phyloP scores from a whole-genome alignment of 1,140 invertebrate species.

The Temnothorax nylanderi region DNA sequence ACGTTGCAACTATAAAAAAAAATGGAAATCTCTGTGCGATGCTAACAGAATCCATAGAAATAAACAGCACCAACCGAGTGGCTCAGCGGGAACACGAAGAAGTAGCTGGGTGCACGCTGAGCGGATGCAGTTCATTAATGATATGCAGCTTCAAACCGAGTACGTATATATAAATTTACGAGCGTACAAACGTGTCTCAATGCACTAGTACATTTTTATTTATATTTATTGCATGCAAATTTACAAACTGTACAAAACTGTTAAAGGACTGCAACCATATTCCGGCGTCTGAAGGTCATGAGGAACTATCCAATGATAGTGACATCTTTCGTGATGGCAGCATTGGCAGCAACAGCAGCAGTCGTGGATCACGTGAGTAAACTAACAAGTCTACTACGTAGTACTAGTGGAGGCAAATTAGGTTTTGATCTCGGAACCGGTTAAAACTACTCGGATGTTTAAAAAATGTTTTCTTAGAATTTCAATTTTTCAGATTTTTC shows the following conservation, averaged over 20 bases:
- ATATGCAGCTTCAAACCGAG: not conserved
- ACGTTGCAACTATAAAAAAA: not conserved
- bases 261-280: not conserved
- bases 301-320: not conserved
- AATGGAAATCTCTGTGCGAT: not conserved
- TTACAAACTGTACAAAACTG: not conserved
- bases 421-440: too few species aligned
- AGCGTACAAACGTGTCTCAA: not conserved
- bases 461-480: too few species aligned
- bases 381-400: not conserved
- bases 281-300: not conserved
- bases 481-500: too few species aligned
- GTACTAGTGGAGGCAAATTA: too few species aligned
- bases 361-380: not conserved
- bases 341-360: not conserved
- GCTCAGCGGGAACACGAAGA: not conserved
- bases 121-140: not conserved
- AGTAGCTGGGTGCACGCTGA: not conserved
- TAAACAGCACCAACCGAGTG: not conserved
- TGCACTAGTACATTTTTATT: not conserved
- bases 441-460: too few species aligned
- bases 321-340: not conserved
- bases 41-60: too few species aligned
- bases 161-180: not conserved
- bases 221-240: not conserved